Percentiles rank a stretch among this genome's conserved stretches.
Evolutionary conservation across 2,888 invertebrate species (phyloP).

Genomic region (Lordiphosa andalusiaca): DNA sequence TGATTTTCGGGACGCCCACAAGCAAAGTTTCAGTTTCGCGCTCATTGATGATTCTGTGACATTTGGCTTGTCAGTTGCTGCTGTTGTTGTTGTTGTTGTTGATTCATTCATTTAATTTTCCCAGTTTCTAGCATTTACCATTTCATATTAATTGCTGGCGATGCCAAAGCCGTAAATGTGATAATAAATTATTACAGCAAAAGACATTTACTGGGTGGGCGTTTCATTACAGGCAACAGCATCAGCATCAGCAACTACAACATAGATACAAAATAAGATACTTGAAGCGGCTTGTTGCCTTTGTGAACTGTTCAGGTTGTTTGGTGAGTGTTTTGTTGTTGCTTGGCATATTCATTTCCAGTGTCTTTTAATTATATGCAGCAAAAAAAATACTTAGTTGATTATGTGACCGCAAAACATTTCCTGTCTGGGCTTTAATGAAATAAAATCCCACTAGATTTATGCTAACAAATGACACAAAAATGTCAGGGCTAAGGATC

Average conservation of each 20-base stretch:
- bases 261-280: slow-evolving; percentile 16
- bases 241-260: slow-evolving; percentile 18
- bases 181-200: slow-evolving; percentile 73
- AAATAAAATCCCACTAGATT: slow-evolving; percentile 7
- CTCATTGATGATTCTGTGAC: slow-evolving; percentile 65
- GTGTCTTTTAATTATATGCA: slow-evolving; percentile 39
- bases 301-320: slow-evolving; percentile 19
- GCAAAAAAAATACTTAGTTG: slow-evolving; percentile 24
- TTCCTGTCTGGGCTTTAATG: slow-evolving; percentile 29
- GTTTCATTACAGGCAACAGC: slow-evolving; percentile 31
- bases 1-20: slow-evolving; percentile 53
- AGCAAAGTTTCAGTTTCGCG: slow-evolving; percentile 42
- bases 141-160: slow-evolving; percentile 66
- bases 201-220: slow-evolving; percentile 58
- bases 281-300: slow-evolving; percentile 22
- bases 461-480: slow-evolving; percentile 1
- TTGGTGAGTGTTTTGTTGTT: neutral
- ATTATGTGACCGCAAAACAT: slow-evolving; percentile 20
- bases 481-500: neutral
- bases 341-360: slow-evolving; percentile 1
- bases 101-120: slow-evolving; percentile 71
- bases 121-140: slow-evolving; percentile 39
- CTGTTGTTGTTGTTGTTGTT: too few relatives aligned
- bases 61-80: slow-evolving; percentile 20
- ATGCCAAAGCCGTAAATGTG: slow-evolving; percentile 64